phyloP scores from a whole-genome alignment of 2,888 invertebrate genomes.

The Drosophila longiperda region DNA sequence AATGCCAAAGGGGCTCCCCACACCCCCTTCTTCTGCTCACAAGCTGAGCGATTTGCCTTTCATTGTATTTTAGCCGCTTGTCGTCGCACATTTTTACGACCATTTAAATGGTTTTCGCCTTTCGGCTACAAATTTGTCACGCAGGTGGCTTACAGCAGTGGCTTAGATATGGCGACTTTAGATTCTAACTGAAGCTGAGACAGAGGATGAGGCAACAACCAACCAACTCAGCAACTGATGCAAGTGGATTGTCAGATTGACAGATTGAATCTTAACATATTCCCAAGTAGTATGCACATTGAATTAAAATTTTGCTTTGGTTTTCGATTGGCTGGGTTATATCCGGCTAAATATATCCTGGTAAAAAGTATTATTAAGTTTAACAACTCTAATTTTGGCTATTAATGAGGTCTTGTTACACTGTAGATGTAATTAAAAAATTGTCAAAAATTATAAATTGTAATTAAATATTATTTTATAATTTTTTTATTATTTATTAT shows the following conservation, averaged over 20 bases:
- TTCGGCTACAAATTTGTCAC: slow-evolving; percentile 67
- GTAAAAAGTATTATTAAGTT: neutral
- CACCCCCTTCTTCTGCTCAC: neutral
- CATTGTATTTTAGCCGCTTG: slow-evolving; percentile 71
- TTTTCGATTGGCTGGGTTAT: neutral
- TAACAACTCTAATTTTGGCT: neutral
- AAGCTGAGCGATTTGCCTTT: slow-evolving; percentile 59
- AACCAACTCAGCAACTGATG: slow-evolving; percentile 1
- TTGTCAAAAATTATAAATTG: neutral
- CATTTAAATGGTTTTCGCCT: slow-evolving; percentile 76
- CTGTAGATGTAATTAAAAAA: neutral
- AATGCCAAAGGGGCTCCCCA: slow-evolving; percentile 38
- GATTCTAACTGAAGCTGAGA: slow-evolving; percentile 12
- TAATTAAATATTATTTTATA: too few relatives aligned
- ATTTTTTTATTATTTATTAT: too few relatives aligned
- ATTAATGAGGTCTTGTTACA: neutral
- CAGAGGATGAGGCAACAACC: neutral
- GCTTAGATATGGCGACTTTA: slow-evolving; percentile 24
- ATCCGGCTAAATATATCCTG: too few relatives aligned
- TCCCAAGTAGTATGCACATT: neutral
- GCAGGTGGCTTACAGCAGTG: slow-evolving; percentile 28
- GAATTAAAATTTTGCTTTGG: neutral
- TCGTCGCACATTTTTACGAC: slow-evolving; percentile 76
- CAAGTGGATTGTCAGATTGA: slow-evolving; percentile 14
- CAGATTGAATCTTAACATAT: slow-evolving; percentile 19